Evolutionary conservation across 2,888 invertebrate genomes (phyloP).

Genomic region (Venustoraphidia nigricollis): DNA sequence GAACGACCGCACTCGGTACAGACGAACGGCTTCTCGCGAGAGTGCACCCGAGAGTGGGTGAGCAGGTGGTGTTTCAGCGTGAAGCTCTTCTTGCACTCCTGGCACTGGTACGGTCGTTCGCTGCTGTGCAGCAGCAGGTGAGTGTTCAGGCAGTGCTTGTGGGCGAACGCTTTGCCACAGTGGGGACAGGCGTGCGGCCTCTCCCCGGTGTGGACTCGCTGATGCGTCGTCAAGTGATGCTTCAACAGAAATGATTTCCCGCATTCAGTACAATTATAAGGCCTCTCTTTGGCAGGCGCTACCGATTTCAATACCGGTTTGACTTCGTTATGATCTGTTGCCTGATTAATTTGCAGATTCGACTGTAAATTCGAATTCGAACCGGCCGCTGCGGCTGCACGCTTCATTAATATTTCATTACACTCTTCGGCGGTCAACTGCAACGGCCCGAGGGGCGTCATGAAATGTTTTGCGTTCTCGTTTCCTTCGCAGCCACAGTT

Average conservation of each 20-base stretch:
- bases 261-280: slow-evolving; percentile 69
- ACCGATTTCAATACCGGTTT: slow-evolving; percentile 11
- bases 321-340: slow-evolving; percentile 27
- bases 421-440: slow-evolving; percentile 63
- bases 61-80: slow-evolving; percentile 72
- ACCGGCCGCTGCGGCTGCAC: slow-evolving; percentile 47
- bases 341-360: slow-evolving; percentile 31
- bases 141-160: slow-evolving; percentile 71
- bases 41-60: slow-evolving; percentile 63
- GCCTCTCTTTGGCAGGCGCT: slow-evolving; percentile 46
- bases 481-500: slow-evolving; percentile 4
- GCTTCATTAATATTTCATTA: slow-evolving; percentile 61
- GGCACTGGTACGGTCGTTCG: slow-evolving; percentile 67
- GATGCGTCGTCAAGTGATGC: slow-evolving; percentile 72
- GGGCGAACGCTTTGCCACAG: slow-evolving; percentile 67
- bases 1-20: slow-evolving; percentile 71
- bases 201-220: slow-evolving; percentile 67
- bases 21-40: slow-evolving; percentile 65
- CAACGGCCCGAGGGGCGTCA: slow-evolving; percentile 55
- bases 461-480: slow-evolving; percentile 39
- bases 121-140: slow-evolving; percentile 67
- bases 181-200: slow-evolving; percentile 64
- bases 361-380: slow-evolving; percentile 31
- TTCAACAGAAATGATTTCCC: slow-evolving; percentile 71
- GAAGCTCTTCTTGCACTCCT: slow-evolving; percentile 75